Conservation (phyloP, 2,797 vertebrate species). For the Galagoides demidoff region DNA sequence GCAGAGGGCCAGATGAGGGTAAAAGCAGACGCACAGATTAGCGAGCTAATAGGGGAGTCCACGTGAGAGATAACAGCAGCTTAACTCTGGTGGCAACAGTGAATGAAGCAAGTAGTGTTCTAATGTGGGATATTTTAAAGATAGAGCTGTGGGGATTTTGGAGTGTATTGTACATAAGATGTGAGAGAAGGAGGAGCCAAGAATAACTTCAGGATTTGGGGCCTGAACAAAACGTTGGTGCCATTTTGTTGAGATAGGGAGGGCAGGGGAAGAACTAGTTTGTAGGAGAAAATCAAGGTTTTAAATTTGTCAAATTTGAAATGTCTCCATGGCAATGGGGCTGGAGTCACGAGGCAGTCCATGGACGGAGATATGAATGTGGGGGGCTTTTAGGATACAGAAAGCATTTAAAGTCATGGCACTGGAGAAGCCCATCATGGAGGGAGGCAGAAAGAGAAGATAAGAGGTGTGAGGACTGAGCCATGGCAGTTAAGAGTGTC, state of each 20-base stretch:
- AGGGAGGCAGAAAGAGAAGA: neutral
- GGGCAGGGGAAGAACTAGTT: neutral
- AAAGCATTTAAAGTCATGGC: neutral
- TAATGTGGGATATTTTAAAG: conserved; percentile 5
- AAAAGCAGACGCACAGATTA: neutral
- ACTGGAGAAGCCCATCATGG: neutral
- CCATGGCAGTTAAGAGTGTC: too few relatives aligned
- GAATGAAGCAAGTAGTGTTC: neutral
- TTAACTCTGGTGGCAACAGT: neutral
- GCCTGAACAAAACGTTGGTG: neutral
- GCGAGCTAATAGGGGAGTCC: neutral
- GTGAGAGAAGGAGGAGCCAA: neutral
- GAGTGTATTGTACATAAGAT: neutral
- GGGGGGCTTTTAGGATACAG: neutral
- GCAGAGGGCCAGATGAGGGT: neutral
- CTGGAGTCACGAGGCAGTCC: neutral
- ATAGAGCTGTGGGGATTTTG: neutral
- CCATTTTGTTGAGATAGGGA: conserved; percentile 35
- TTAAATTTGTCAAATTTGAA: conserved; percentile 29
- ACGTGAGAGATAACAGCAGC: neutral
- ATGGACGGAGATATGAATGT: neutral
- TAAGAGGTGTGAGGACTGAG: neutral
- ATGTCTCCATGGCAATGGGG: neutral
- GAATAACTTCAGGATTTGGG: neutral
- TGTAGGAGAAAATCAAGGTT: conserved; percentile 27